phyloP scores from a whole-genome alignment of 2,113 vertebrate genomes.

The Casuarius casuarius region DNA sequence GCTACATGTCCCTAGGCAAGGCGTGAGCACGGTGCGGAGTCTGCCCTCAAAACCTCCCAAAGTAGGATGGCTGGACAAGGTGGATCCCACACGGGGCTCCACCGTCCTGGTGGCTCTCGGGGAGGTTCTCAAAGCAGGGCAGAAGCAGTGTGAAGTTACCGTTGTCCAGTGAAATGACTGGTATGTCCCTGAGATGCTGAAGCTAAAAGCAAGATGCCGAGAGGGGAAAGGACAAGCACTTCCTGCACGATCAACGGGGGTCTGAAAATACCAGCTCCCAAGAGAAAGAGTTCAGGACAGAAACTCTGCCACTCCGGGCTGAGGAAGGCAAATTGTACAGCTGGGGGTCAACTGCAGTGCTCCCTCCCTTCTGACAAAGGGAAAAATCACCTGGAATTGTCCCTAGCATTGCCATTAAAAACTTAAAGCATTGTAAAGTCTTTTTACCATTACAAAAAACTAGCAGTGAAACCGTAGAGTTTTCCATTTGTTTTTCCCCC shows the following conservation, averaged over 20 bases:
- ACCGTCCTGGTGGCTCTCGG: neutral
- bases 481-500: neutral
- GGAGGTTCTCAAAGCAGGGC: neutral
- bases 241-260: no score
- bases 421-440: neutral
- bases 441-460: neutral
- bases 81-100: no score
- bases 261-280: neutral
- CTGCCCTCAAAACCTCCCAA: neutral
- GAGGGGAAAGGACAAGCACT: no score
- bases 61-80: no score
- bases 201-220: neutral
- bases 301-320: neutral
- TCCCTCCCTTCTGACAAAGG: neutral
- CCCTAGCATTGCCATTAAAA: neutral
- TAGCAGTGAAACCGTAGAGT: neutral
- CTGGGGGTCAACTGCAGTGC: neutral
- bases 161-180: neutral
- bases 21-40: accelerated
- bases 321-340: neutral
- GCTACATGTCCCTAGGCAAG: neutral
- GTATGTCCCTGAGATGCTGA: neutral
- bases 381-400: neutral
- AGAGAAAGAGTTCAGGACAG: neutral
- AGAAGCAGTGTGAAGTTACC: neutral